Evolutionary conservation across 2,797 vertebrate species (phyloP), one percentile per base, ranked within the genome.

Genomic region (Bucorvus abyssinicus): DNA sequence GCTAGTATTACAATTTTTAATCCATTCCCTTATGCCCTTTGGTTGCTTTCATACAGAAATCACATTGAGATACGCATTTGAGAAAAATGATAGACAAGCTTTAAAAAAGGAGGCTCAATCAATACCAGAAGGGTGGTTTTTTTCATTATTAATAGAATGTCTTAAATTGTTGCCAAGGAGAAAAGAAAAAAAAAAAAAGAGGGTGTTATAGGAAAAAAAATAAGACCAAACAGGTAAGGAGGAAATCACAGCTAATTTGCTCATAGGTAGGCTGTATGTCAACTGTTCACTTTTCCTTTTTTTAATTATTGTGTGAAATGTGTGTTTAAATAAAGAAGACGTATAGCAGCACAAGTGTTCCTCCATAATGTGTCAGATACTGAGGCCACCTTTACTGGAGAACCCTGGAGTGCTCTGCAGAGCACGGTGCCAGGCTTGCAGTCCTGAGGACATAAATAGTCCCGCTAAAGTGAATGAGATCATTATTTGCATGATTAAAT

Each of bases 401-500:
- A 94, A 59, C 34, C 49, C 19, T 56, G n/a, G 34, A 90, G 52
- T 65, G 60, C 20, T 91, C 82, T 68, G 55, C 26, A 61, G 53
- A 90, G 19, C 74, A 67, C 34, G 19, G 64, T 57, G 45, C 42
- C 71, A 84, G 64, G 61, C 26, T 68, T 87, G 15, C 56, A 82
- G 60, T 90, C 60, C 64, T 44, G 27, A 87, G 70, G 47, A 94
- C 77, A 89, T 93, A 96, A 95, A 91, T 91, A 97, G 53, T 71
- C 24, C 53, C 49, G 57, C 50, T 70, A 57, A 87, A 89, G 71
- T 83, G 77, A 80, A 64, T 89, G 90, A 94, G 84, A 94, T 97
- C 90, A 96, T 84, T 93, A 95, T 96, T 94, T 96, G 74, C 74
- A 83, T 93, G 91, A 95, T 96, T 95, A 96, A 96, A 82, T 97